Percentiles rank a stretch among this genome's conserved stretches.
Evolutionary conservation across 2,888 invertebrate species (phyloP).

Genomic region (Linnaemya tessellans): DNA sequence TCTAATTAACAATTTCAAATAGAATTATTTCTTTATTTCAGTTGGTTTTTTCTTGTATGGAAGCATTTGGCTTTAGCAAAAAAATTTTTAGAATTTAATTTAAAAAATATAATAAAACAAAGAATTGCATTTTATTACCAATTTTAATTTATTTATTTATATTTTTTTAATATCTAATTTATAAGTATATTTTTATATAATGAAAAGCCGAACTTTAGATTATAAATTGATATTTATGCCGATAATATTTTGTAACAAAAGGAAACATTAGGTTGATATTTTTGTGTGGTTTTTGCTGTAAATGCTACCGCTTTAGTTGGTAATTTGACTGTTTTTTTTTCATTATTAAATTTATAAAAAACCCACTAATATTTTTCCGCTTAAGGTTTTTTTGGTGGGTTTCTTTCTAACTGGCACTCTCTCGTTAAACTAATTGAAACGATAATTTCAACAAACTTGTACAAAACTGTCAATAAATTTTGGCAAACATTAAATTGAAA

Average conservation of each 20-base stretch:
- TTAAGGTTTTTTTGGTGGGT: slow-evolving; percentile 7
- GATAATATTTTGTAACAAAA: slow-evolving; percentile 26
- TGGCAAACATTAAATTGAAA: slow-evolving; percentile 62
- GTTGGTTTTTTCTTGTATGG: not conserved
- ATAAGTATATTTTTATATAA: slow-evolving; percentile 10
- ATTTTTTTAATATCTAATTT: no score
- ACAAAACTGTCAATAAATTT: slow-evolving; percentile 71
- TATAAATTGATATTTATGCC: not conserved
- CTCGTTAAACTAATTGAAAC: slow-evolving; percentile 67
- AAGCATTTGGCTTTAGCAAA: not conserved
- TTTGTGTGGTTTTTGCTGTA: not conserved
- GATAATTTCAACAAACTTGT: slow-evolving; percentile 70
- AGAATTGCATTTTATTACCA: not conserved
- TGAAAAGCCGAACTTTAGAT: not conserved
- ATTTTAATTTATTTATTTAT: no score
- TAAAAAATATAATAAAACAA: not conserved
- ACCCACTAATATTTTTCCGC: slow-evolving; percentile 56
- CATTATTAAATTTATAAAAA: slow-evolving; percentile 42
- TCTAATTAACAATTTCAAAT: slow-evolving; percentile 45
- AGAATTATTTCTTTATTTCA: slow-evolving; percentile 13
- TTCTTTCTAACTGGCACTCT: slow-evolving; percentile 20
- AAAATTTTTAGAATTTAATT: slow-evolving; percentile 8
- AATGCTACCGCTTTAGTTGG: not conserved
- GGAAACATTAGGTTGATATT: slow-evolving; percentile 24
- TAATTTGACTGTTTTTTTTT: slow-evolving; percentile 35